Percentiles rank a stretch among this genome's conserved stretches.
phyloP scores from a whole-genome alignment of 1,140 invertebrate genomes.

The Rhagoletis zephyria region DNA sequence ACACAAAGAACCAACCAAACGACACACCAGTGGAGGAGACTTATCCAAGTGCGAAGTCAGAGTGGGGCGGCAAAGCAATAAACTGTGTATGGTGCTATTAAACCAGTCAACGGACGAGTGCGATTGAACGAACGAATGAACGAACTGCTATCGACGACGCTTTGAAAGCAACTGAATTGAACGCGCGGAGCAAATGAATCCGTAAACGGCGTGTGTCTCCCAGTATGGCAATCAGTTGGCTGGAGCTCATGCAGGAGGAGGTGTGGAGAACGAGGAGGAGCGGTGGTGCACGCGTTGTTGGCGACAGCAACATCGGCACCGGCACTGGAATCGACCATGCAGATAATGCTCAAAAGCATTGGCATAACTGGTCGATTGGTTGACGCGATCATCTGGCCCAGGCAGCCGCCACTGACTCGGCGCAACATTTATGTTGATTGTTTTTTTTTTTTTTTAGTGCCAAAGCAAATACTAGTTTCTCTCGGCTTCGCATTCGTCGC shows the following conservation, averaged over 20 bases:
- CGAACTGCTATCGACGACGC: conserved; percentile 38
- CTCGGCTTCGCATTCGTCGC: too few relatives aligned
- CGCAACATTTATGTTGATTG: neutral
- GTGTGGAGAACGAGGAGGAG: too few relatives aligned
- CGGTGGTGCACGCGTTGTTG: neutral
- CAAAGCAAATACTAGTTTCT: too few relatives aligned
- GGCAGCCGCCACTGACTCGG: neutral
- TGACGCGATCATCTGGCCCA: neutral
- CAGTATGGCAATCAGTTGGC: neutral
- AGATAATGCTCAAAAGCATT: neutral
- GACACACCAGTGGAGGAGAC: too few relatives aligned
- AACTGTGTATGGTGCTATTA: too few relatives aligned
- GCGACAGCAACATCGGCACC: neutral
- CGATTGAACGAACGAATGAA: too few relatives aligned
- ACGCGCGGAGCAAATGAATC: neutral
- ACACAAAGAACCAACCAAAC: conserved; percentile 13
- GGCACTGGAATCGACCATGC: neutral
- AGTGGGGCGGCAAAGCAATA: neutral
- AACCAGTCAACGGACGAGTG: too few relatives aligned
- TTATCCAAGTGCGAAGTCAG: too few relatives aligned
- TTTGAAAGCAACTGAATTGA: conserved; percentile 41
- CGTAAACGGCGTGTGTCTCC: conserved; percentile 20
- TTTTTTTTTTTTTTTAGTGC: too few relatives aligned
- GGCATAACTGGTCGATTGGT: neutral
- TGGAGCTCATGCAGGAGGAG: neutral